These are phyloP conservation scores for Cerastis rubricosa DNA, from an alignment of 2,888 invertebrate species.

Conservation along the genomic window DNA sequence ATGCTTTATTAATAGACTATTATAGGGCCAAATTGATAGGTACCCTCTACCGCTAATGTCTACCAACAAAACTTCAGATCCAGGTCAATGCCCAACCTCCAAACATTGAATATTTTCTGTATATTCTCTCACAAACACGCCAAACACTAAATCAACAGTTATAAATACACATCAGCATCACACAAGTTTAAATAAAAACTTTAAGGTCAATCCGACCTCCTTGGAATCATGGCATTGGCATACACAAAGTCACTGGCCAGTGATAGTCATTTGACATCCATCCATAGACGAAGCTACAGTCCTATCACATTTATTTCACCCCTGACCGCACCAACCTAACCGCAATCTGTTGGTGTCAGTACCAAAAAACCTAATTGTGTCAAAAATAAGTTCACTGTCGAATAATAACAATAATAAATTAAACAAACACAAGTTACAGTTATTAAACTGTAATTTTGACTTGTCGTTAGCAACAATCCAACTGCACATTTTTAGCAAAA, in stretches of 20 bases:
- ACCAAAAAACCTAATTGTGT: neutral
- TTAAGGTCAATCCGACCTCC: constrained; percentile 31
- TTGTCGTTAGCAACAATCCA: neutral
- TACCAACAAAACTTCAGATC: constrained; percentile 18
- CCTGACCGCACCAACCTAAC: neutral
- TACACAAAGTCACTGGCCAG: constrained; percentile 17
- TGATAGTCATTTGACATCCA: constrained; percentile 3
- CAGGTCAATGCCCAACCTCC: constrained; percentile 45
- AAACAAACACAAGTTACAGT: too few relatives aligned
- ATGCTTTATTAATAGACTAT: constrained; percentile 9
- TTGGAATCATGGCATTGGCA: constrained; percentile 30
- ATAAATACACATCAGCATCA: constrained; percentile 46
- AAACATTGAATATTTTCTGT: constrained; percentile 9
- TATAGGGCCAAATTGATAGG: neutral
- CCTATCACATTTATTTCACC: neutral
- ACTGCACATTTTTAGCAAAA: neutral
- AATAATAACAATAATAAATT: too few relatives aligned
- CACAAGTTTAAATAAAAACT: constrained; percentile 37
- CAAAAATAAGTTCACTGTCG: neutral
- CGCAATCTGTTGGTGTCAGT: neutral
- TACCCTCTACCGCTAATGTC: constrained; percentile 15
- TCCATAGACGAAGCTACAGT: constrained; percentile 1
- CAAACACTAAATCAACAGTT: constrained; percentile 50
- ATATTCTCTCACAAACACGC: constrained; percentile 38
- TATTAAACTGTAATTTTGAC: too few relatives aligned